These are phyloP conservation scores for Gallinago paraguaiae DNA, from an alignment of 2,113 vertebrate genomes.

Conservation along the genomic window DNA sequence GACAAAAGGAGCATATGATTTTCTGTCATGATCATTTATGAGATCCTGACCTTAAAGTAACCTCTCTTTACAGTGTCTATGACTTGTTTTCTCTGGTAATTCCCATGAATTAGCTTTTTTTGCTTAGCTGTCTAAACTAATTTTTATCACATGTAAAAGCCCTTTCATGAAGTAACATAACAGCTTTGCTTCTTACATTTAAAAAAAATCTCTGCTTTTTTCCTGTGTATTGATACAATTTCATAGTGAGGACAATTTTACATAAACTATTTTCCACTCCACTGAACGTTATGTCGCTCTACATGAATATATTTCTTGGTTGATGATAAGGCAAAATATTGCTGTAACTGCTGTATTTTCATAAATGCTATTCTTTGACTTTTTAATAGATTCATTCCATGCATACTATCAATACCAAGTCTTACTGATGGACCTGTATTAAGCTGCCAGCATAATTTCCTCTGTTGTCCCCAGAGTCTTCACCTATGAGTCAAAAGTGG, in stretches of 20 bases:
- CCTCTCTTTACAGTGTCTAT: not conserved
- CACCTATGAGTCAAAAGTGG: not conserved
- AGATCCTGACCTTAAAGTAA: constrained; percentile 34
- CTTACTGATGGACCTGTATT: constrained; percentile 13
- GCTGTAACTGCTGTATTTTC: constrained; percentile 48
- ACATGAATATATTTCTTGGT: constrained; percentile 61
- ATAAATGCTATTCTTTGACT: constrained; percentile 29
- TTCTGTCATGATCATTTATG: constrained; percentile 66
- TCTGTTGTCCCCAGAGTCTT: constrained; percentile 2
- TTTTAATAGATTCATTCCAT: constrained; percentile 46
- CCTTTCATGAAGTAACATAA: constrained; percentile 4
- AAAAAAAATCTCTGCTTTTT: constrained; percentile 3
- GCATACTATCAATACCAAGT: constrained; percentile 14
- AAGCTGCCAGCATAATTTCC: constrained; percentile 20
- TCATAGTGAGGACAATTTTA: constrained; percentile 52
- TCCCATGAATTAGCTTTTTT: constrained; percentile 37
- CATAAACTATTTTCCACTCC: constrained; percentile 67
- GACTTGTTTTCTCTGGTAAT: constrained; percentile 57
- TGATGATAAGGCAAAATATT: constrained; percentile 38
- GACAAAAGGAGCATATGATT: constrained; percentile 48
- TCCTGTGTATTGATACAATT: constrained; percentile 24
- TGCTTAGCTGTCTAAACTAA: constrained; percentile 50
- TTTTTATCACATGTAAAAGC: constrained; percentile 37
- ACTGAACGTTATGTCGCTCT: constrained; percentile 30
- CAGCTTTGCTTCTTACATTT: constrained; percentile 32